Percentiles rank a stretch among this genome's conserved stretches.
phyloP scores from a whole-genome alignment of 1,140 invertebrate genomes.

The Drosophila insularis region DNA sequence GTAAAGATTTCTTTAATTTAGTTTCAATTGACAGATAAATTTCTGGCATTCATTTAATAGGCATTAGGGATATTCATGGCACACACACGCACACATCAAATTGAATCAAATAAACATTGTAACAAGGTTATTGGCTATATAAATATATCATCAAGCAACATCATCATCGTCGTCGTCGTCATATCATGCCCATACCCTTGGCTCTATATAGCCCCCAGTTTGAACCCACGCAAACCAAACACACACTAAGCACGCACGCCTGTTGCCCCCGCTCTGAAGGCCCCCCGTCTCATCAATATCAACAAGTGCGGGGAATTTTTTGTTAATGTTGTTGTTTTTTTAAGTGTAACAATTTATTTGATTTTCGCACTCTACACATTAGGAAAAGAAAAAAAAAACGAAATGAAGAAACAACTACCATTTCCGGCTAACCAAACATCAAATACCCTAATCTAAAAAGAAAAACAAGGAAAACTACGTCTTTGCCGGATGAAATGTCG shows the following conservation, averaged over 20 bases:
- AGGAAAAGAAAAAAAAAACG: constrained; percentile 16
- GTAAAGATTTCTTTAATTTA: neutral
- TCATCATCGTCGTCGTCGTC: neutral
- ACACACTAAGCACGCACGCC: constrained; percentile 19
- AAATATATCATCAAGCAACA: constrained; percentile 6
- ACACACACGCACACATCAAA: neutral
- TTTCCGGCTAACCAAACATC: neutral
- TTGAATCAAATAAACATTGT: constrained; percentile 10
- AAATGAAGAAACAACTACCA: neutral
- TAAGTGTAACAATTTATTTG: constrained; percentile 46
- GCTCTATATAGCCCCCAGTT: constrained; percentile 10
- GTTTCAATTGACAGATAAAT: neutral
- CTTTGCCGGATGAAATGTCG: neutral
- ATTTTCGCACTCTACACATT: constrained; percentile 64
- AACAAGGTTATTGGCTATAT: constrained; percentile 11
- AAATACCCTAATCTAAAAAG: constrained; percentile 26
- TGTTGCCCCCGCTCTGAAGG: neutral
- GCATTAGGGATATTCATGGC: neutral
- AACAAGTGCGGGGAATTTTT: constrained; percentile 43
- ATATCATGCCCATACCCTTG: constrained; percentile 32
- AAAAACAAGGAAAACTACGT: neutral
- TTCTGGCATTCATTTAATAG: neutral
- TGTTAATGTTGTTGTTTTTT: constrained; percentile 28
- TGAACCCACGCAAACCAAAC: constrained; percentile 48
- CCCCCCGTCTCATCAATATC: neutral